These are phyloP conservation scores for Taphrorychus bicolor DNA, from an alignment of 2,888 invertebrate species.

Conservation along the genomic window DNA sequence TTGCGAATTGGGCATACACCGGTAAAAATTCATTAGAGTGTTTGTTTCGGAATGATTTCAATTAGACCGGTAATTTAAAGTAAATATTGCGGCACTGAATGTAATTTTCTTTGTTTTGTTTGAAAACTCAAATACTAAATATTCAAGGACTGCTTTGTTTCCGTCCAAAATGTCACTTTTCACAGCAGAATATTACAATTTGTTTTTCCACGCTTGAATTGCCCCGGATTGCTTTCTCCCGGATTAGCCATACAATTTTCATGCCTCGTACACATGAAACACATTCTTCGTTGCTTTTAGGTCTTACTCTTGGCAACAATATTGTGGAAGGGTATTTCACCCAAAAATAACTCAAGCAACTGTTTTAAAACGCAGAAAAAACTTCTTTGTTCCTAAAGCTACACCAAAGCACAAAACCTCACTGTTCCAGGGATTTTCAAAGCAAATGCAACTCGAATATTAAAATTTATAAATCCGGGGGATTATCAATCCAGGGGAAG, in stretches of 20 bases:
- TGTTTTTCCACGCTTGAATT: not conserved
- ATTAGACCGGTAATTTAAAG: constrained; percentile 30
- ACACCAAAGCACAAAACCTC: not conserved
- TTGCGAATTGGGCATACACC: constrained; percentile 17
- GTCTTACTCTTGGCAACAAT: too few relatives aligned
- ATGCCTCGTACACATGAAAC: too few relatives aligned
- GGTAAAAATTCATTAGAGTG: constrained; percentile 19
- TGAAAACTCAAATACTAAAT: constrained; percentile 22
- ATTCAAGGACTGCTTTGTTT: constrained; percentile 12
- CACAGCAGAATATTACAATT: not conserved
- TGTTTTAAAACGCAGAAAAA: too few relatives aligned
- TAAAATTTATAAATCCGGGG: not conserved
- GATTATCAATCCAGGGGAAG: not conserved
- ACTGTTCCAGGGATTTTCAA: not conserved
- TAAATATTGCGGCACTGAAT: constrained; percentile 21
- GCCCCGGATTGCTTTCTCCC: not conserved
- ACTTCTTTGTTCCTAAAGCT: not conserved
- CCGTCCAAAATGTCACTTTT: constrained; percentile 10
- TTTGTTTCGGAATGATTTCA: constrained; percentile 26
- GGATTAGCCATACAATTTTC: not conserved
- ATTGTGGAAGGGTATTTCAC: too few relatives aligned
- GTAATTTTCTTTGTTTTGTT: constrained; percentile 30
- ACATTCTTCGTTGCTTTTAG: too few relatives aligned
- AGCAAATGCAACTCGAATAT: not conserved
- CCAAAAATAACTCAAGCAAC: too few relatives aligned